phyloP scores from a whole-genome alignment of 2,888 invertebrate genomes.

The Ornithoptera priamus region DNA sequence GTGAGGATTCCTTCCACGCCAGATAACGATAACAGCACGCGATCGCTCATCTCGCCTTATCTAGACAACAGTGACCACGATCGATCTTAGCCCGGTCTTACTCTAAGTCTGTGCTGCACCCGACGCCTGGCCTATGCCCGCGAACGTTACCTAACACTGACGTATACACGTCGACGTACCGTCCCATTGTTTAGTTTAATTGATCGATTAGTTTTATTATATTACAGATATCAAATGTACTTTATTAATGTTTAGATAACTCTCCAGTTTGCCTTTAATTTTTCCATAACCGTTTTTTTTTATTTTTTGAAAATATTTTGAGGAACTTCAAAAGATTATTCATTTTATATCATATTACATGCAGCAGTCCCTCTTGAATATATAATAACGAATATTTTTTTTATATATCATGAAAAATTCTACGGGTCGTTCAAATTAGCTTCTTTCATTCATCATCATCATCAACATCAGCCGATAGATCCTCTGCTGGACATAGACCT shows the following conservation, averaged over 20 bases:
- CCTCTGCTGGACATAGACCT: too few species aligned
- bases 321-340: not conserved
- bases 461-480: too few species aligned
- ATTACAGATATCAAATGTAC: constrained; percentile 12
- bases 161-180: constrained; percentile 16
- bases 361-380: not conserved
- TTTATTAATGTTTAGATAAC: constrained; percentile 13
- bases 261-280: constrained; percentile 1
- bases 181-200: constrained; percentile 24
- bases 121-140: constrained; percentile 21
- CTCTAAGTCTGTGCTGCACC: constrained; percentile 43
- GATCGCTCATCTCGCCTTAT: constrained; percentile 73
- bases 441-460: not conserved
- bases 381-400: too few species aligned
- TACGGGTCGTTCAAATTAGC: too few species aligned
- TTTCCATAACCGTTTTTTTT: not conserved
- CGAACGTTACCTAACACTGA: constrained; percentile 40
- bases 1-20: constrained; percentile 69
- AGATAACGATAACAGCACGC: constrained; percentile 73
- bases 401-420: too few species aligned
- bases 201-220: constrained; percentile 24
- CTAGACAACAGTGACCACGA: constrained; percentile 58
- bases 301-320: not conserved
- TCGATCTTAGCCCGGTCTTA: constrained; percentile 52
- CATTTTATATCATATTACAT: not conserved